Evolutionary conservation across 92 coral and sea anemone genomes (phyloP).

Genomic region (Heteractis magnifica): DNA sequence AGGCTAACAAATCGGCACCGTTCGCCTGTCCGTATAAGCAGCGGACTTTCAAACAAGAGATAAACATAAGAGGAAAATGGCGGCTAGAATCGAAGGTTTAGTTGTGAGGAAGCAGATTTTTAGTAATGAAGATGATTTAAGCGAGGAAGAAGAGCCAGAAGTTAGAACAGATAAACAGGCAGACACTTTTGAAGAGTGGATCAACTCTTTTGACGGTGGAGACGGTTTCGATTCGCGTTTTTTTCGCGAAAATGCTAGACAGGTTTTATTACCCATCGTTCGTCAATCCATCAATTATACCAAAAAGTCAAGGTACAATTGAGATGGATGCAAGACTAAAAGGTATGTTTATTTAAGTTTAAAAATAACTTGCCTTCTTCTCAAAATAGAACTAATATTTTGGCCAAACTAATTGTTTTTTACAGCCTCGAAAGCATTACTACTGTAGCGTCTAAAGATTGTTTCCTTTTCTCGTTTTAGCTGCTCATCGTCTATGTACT

Average conservation of each 20-base stretch:
- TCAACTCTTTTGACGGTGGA: slow-evolving; percentile 12
- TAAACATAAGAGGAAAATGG: background rate
- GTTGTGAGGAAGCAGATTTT: slow-evolving; percentile 8
- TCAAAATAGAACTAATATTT: background rate
- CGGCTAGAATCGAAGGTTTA: background rate
- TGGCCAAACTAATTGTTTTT: background rate
- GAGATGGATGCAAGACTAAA: background rate
- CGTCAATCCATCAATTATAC: slow-evolving; percentile 6
- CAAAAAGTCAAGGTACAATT: background rate
- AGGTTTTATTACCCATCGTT: slow-evolving; percentile 1
- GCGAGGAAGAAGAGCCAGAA: slow-evolving; percentile 5
- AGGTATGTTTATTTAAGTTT: background rate
- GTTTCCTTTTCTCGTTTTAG: background rate
- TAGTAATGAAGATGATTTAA: background rate
- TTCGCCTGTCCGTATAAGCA: slow-evolving; percentile 1
- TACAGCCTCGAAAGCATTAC: background rate
- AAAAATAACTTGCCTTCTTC: background rate
- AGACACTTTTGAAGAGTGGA: background rate
- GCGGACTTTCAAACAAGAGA: slow-evolving; percentile 6
- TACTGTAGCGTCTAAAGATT: too few species aligned
- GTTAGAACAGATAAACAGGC: background rate
- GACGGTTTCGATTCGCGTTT: background rate
- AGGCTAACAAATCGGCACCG: slow-evolving; percentile 9
- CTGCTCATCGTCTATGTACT: background rate
- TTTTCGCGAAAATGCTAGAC: slow-evolving; percentile 15